Evolutionary conservation across 2,113 vertebrate genomes (phyloP).

Genomic region (Tor tambroides): DNA sequence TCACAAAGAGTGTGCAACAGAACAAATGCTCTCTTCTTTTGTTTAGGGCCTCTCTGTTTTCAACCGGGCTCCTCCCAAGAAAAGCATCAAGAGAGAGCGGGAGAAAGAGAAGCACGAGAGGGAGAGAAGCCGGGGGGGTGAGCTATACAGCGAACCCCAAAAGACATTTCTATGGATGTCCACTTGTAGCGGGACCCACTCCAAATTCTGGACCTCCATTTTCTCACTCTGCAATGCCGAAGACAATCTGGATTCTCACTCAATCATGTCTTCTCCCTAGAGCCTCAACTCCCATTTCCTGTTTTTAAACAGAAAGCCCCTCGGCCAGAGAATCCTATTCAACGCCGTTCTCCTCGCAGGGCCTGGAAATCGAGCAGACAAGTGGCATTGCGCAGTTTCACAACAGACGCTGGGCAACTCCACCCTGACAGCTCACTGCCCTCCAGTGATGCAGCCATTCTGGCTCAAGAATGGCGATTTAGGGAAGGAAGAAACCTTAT

Average conservation of each 20-base stretch:
- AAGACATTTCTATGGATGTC: slow-evolving; percentile 54
- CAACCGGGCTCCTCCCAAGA: slow-evolving; percentile 41
- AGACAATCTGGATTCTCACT: slow-evolving; percentile 67
- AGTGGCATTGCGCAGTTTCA: slow-evolving; percentile 59
- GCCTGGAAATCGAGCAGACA: slow-evolving; percentile 60
- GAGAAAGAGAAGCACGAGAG: background rate
- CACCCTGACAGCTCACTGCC: slow-evolving; percentile 55
- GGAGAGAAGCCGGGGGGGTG: background rate
- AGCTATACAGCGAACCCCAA: slow-evolving; percentile 23
- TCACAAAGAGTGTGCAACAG: background rate
- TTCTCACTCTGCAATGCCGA: background rate
- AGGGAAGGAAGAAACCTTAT: slow-evolving; percentile 51
- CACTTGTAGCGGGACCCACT: slow-evolving; percentile 6
- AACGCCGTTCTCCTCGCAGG: slow-evolving; percentile 27
- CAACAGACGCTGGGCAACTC: slow-evolving; percentile 50
- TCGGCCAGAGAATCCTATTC: slow-evolving; percentile 56
- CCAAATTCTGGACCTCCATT: slow-evolving; percentile 18
- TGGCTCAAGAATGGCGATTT: slow-evolving; percentile 47
- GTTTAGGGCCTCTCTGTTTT: slow-evolving; percentile 46
- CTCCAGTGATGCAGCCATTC: slow-evolving; percentile 53
- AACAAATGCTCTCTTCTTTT: slow-evolving; percentile 52
- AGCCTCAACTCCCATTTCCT: slow-evolving; percentile 71
- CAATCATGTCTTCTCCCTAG: slow-evolving; percentile 64
- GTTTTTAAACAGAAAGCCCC: slow-evolving; percentile 63
- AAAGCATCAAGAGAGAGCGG: background rate